These are phyloP conservation scores for Anableps anableps DNA, from an alignment of 2,797 vertebrate genomes.

Conservation along the genomic window DNA sequence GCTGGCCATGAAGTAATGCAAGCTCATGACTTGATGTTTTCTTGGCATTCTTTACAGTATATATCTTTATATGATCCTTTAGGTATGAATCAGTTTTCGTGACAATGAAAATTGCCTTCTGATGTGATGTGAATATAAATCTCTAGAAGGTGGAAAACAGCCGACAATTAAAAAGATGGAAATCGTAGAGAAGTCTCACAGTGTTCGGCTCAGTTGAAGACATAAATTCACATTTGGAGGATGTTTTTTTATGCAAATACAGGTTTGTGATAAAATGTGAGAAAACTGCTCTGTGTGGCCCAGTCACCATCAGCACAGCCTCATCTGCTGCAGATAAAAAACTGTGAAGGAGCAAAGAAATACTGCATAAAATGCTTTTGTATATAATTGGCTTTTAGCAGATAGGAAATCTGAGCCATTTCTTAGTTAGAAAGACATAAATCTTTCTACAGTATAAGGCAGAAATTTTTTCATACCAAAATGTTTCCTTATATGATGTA, in stretches of 20 bases:
- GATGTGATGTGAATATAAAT: neutral
- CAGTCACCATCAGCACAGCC: neutral
- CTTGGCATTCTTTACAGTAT: neutral
- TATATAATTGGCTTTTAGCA: neutral
- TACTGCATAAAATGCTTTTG: neutral
- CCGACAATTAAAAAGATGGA: neutral
- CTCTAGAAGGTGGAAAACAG: neutral
- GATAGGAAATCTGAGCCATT: neutral
- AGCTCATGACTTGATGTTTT: neutral
- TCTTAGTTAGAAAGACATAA: neutral
- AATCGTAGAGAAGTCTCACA: neutral
- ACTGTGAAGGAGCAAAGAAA: neutral
- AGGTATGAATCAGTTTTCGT: neutral
- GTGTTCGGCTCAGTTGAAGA: neutral
- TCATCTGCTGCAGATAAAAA: neutral
- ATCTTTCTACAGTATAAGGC: neutral
- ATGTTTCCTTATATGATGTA: slow-evolving; percentile 1
- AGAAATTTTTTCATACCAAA: neutral
- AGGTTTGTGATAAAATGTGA: neutral
- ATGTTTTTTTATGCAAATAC: neutral
- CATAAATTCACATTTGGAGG: neutral
- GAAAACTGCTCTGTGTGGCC: neutral
- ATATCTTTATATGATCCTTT: neutral
- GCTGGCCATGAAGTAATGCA: neutral
- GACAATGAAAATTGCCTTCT: neutral